Evolutionary conservation across 2,113 vertebrate species (phyloP).

Genomic region (Zosterops borbonicus): DNA sequence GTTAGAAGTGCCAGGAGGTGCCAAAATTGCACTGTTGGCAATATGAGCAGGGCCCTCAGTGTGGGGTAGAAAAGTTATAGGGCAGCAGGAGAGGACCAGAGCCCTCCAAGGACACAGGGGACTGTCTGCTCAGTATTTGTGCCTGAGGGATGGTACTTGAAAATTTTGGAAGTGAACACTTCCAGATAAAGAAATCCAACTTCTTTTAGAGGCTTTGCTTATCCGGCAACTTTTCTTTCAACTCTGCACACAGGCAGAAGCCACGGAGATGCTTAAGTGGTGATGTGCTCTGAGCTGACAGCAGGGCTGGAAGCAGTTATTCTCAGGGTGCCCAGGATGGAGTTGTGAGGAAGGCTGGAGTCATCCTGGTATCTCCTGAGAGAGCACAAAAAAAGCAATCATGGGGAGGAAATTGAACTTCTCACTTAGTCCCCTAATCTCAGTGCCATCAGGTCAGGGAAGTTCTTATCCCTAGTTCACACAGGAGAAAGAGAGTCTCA

Average conservation of each 20-base stretch:
- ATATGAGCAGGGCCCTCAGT: background rate
- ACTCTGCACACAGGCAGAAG: background rate
- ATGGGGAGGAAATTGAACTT: background rate
- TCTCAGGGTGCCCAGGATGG: background rate
- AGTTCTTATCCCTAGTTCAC: background rate
- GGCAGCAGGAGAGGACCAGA: background rate
- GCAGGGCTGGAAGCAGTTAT: background rate
- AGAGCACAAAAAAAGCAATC: rapidly evolving
- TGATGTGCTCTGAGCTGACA: background rate
- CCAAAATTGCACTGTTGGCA: background rate
- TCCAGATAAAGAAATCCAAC: background rate
- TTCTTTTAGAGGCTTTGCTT: background rate
- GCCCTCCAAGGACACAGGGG: rapidly evolving
- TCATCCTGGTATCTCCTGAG: background rate
- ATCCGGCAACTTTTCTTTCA: background rate
- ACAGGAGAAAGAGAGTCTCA: background rate
- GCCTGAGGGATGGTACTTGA: background rate
- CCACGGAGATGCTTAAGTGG: background rate
- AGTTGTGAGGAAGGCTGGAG: background rate
- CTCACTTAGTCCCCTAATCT: background rate
- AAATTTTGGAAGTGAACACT: background rate
- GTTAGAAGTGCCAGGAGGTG: conserved; percentile 13
- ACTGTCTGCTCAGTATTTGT: background rate
- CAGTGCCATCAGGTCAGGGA: background rate
- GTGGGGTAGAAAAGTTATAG: background rate